Conservation (phyloP, 2,797 vertebrate species). For the Coregonus suidteri region DNA sequence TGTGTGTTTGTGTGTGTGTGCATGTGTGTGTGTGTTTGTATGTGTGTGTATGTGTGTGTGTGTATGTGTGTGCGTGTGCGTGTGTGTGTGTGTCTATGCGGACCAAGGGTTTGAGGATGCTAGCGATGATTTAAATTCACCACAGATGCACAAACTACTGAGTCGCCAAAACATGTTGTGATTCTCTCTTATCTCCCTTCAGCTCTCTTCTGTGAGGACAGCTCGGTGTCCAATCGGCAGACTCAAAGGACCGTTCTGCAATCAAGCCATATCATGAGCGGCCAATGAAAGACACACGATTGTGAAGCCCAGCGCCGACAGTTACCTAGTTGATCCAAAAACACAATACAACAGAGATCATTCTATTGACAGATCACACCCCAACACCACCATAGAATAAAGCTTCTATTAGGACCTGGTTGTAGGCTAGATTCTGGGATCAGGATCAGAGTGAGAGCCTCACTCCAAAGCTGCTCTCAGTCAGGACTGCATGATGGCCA, state of each 20-base stretch:
- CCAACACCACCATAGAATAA: no score
- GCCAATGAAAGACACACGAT: slow-evolving; percentile 11
- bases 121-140: no score
- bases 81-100: not conserved
- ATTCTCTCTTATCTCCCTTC: not conserved
- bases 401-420: no score
- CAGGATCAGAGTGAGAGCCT: slow-evolving; percentile 41
- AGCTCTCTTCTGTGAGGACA: not conserved
- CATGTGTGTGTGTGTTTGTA: not conserved
- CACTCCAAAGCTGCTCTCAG: no score
- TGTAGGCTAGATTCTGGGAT: slow-evolving; percentile 7
- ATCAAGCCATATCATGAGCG: slow-evolving; percentile 35
- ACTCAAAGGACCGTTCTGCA: slow-evolving; percentile 28
- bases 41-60: no score
- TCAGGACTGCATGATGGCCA: no score
- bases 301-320: slow-evolving; percentile 26
- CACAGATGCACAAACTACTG: no score
- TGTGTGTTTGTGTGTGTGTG: not conserved
- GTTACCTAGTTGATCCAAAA: slow-evolving; percentile 25
- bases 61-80: not conserved
- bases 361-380: slow-evolving; percentile 8
- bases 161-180: slow-evolving; percentile 20
- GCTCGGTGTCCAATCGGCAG: slow-evolving; percentile 20
- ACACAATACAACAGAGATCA: slow-evolving; percentile 35
- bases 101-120: not conserved